phyloP scores from a whole-genome alignment of 2,797 vertebrate genomes.

The Ptychadena robeensis region DNA sequence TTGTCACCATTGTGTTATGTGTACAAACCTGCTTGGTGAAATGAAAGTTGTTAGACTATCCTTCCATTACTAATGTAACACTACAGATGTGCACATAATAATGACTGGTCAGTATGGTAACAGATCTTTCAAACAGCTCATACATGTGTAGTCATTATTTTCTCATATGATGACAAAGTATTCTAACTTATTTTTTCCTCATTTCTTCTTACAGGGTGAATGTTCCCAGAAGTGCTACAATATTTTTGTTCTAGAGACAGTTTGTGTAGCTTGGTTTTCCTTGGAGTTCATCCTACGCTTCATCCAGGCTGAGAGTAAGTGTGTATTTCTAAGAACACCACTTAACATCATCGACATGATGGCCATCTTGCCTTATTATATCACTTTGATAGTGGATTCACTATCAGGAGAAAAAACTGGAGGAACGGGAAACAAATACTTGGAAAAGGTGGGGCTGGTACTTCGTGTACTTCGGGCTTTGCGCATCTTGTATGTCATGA shows the following conservation, averaged over 20 bases:
- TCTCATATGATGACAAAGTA: not conserved
- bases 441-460: slow-evolving; percentile 92
- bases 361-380: slow-evolving; percentile 93
- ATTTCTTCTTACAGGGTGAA: slow-evolving; percentile 80
- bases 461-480: slow-evolving; percentile 89
- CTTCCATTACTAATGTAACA: no score
- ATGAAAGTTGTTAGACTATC: no score
- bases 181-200: not conserved
- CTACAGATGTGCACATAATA: no score
- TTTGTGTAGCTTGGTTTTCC: slow-evolving; percentile 97
- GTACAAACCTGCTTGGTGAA: no score
- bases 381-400: slow-evolving; percentile 87
- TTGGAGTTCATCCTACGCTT: slow-evolving; percentile 93
- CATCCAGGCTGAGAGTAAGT: slow-evolving; percentile 93
- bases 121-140: no score
- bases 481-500: slow-evolving; percentile 93
- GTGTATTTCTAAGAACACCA: slow-evolving; percentile 89
- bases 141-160: not conserved
- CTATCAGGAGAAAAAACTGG: slow-evolving; percentile 76
- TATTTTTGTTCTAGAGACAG: slow-evolving; percentile 94
- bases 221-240: slow-evolving; percentile 89
- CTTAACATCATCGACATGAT: slow-evolving; percentile 93
- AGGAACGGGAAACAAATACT: slow-evolving; percentile 86
- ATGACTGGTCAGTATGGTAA: no score
- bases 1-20: no score